phyloP scores from a whole-genome alignment of 2,113 vertebrate species.

The Gymnorhina tibicen region DNA sequence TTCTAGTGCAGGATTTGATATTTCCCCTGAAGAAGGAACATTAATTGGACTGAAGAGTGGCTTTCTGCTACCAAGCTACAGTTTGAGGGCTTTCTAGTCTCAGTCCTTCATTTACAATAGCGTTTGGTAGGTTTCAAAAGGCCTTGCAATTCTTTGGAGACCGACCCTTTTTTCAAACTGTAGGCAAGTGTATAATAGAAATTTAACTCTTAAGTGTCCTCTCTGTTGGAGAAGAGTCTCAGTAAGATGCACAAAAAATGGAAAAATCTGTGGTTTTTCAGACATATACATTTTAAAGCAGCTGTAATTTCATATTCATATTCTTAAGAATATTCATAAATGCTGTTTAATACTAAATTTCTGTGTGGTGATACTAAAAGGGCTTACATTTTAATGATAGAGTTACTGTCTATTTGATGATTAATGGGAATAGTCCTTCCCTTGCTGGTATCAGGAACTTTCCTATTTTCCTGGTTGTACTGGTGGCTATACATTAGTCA shows the following conservation, averaged over 20 bases:
- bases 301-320: background rate
- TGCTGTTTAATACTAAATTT: background rate
- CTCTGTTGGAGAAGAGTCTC: background rate
- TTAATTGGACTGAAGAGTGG: too few species aligned
- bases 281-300: background rate
- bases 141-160: too few species aligned
- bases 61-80: too few species aligned
- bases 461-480: background rate
- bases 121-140: too few species aligned
- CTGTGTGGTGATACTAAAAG: background rate
- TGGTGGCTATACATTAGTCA: background rate
- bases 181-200: background rate
- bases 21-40: too few species aligned
- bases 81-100: too few species aligned
- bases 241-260: background rate
- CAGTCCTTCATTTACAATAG: too few species aligned
- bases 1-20: too few species aligned
- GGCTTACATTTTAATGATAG: background rate
- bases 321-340: background rate
- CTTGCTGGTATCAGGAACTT: background rate
- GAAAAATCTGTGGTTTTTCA: background rate
- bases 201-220: background rate
- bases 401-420: background rate
- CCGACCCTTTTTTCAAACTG: background rate
- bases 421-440: background rate